Base-by-base conservation (phyloP, 2,797 vertebrate species). In the Dipus sagitta region DNA sequence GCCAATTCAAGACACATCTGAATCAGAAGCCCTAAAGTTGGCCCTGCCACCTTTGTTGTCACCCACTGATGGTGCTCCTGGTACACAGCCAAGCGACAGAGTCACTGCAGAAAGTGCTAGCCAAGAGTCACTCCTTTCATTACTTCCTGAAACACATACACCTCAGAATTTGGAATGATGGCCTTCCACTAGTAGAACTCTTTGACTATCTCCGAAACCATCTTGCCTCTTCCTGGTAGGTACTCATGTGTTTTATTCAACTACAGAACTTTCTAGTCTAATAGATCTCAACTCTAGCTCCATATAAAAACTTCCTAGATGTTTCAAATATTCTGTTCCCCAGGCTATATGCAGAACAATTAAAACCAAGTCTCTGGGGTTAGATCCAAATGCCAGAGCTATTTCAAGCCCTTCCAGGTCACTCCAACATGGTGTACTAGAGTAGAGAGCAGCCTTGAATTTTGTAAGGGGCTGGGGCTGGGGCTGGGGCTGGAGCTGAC, bases 91-190 rank as follows among this genome's bases (percentile, higher is more conserved):
- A 30, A 58, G 21, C 58, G 54, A 88, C 78, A 84, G 68, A 86
- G 54, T 70, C 70, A 47, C 68, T n/a, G 58, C n/a, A 28, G 32
- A 80, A 87, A 65, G 80, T 65, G 68, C 23, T 24, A 47, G 86
- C 83, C 42, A n/a, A 64, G 18, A 91, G 74, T 52, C 28, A 58
- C 76, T 79, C 75, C 82, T 65, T 84, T 90, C 47, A 74, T 94
- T 85, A 42, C 83, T 92, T 91, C 75, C 71, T 92, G 75, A 92
- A 96, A 91, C 75, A 34, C 78, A 95, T 30, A 86, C 65, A 75
- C 34, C 38, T 32, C n/a, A 80, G 90, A 91, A 87, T 91, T 81
- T 95, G 76, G 90, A 95, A 91, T 79, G 24, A 76, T 91, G 58
- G 81, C 89, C 67, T 30, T 81, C 52, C 81, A 58, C 86, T 81